Evolutionary conservation across 2,888 invertebrate species (phyloP).

Genomic region (Phlogophora meticulosa): DNA sequence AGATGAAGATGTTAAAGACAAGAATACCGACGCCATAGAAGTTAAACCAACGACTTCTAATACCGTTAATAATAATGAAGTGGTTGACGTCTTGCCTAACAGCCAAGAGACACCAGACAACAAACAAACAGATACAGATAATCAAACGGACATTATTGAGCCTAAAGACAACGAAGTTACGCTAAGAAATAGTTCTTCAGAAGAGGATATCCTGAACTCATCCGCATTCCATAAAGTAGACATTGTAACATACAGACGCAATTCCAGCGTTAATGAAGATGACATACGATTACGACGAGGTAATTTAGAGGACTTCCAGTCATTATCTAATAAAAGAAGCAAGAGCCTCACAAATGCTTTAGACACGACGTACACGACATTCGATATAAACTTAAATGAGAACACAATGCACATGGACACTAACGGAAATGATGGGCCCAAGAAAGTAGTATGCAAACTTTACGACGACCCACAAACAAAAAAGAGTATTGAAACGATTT

Average conservation of each 20-base stretch:
- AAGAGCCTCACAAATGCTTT: slow-evolving; percentile 84
- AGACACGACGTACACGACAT: slow-evolving; percentile 79
- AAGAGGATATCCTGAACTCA: slow-evolving; percentile 78
- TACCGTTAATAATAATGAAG: slow-evolving; percentile 43
- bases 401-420: slow-evolving; percentile 73
- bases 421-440: slow-evolving; percentile 83
- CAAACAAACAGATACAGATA: slow-evolving; percentile 44
- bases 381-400: slow-evolving; percentile 85
- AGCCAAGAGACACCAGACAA: slow-evolving; percentile 40
- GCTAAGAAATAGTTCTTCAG: slow-evolving; percentile 72
- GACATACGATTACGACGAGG: slow-evolving; percentile 85
- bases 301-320: slow-evolving; percentile 86
- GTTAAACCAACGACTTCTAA: slow-evolving; percentile 37
- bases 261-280: slow-evolving; percentile 88
- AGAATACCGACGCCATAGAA: slow-evolving; percentile 42
- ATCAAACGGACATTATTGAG: slow-evolving; percentile 49
- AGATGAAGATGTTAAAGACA: slow-evolving; percentile 80
- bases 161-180: slow-evolving; percentile 59
- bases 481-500: slow-evolving; percentile 85
- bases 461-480: slow-evolving; percentile 80
- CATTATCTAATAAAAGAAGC: slow-evolving; percentile 83
- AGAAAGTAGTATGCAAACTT: slow-evolving; percentile 86
- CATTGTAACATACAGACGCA: slow-evolving; percentile 85
- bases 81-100: slow-evolving; percentile 36
- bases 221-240: slow-evolving; percentile 84